Base-by-base conservation (phyloP, 1,140 invertebrate genomes). In the Heliconius hermathena region DNA sequence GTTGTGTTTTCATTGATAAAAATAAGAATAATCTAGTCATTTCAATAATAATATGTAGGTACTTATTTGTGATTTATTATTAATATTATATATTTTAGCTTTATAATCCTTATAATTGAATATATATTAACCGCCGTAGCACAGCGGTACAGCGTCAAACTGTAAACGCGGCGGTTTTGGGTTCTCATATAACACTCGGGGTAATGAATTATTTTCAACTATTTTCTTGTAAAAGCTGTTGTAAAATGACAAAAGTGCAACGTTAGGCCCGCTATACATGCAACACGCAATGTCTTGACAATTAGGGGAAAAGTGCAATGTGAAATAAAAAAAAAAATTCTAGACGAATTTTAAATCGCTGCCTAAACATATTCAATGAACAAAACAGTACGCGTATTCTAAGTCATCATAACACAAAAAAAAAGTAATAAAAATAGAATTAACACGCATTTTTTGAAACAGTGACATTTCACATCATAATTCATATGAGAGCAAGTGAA, bases 391-490 rank as follows among this genome's bases (percentile, higher is more conserved):
- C 13, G 13, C 41, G 41, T 46, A 46, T 46, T 46, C 13, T 46
- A 4, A 46, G 3, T 46, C 1, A 16, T 16, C 41, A 16, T 57
- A 57, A 57, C 1, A 6, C 18, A 26, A 66, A 29, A 26, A 22
- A 22, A 29, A 13, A 0, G 16, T n/a, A 29, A 66, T 29, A 13
- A 11, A 66, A 29, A 2, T 16, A 16, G 4, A 26, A n/a, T 9
- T 22, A n/a, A 22, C 20, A 66, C 26, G 11, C 4, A 66, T 66
- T 66, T 16, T 66, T 29, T 29, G 9, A 29, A 29, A 66, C 60
- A 70, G 66, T 71, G 38, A 77, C 84, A 88, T 87, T 86, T 90
- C 85, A 90, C 84, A 83, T 81, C 76, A 87, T 90, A 89, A 90
- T 86, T 90, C 85, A 89, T 88, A 86, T 85, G 76, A 83, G 81